A percentile compares a stretch with the other conserved stretches of the same genome.
These are phyloP conservation scores for Yponomeuta malinellus DNA, from an alignment of 2,888 invertebrate species.

Conservation along the genomic window DNA sequence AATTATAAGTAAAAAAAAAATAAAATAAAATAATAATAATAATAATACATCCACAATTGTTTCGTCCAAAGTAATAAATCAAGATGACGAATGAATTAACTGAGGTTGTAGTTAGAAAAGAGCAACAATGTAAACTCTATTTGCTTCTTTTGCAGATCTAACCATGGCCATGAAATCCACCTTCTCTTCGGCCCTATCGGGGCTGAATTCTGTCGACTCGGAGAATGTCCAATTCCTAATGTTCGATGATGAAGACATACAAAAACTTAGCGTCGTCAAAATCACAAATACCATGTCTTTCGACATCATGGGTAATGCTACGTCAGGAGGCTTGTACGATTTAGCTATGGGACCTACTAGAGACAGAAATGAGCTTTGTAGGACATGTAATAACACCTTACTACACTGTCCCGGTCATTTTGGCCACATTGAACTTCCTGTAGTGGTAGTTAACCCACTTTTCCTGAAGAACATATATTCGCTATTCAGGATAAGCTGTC, in stretches of 20 bases:
- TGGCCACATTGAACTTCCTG: slow-evolving; percentile 93
- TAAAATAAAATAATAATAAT: too few relatives aligned
- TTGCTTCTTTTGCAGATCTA: background rate
- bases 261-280: slow-evolving; percentile 86
- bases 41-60: too few relatives aligned
- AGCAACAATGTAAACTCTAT: background rate
- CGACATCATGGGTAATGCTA: slow-evolving; percentile 88
- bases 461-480: slow-evolving; percentile 84
- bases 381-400: slow-evolving; percentile 83
- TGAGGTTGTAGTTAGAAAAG: background rate
- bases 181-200: slow-evolving; percentile 41
- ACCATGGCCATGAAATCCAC: slow-evolving; percentile 48
- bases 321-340: slow-evolving; percentile 94
- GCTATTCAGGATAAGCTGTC: slow-evolving; percentile 81
- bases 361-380: slow-evolving; percentile 82
- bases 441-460: slow-evolving; percentile 93
- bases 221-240: slow-evolving; percentile 79
- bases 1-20: too few relatives aligned
- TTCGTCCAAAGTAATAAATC: too few relatives aligned
- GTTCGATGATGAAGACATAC: slow-evolving; percentile 85
- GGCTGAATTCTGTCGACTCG: slow-evolving; percentile 55
- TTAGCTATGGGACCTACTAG: slow-evolving; percentile 82
- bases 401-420: slow-evolving; percentile 92
- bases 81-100: too few relatives aligned
- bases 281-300: slow-evolving; percentile 86